phyloP scores from a whole-genome alignment of 2,888 invertebrate genomes.

The Meiosimyza decipiens region DNA sequence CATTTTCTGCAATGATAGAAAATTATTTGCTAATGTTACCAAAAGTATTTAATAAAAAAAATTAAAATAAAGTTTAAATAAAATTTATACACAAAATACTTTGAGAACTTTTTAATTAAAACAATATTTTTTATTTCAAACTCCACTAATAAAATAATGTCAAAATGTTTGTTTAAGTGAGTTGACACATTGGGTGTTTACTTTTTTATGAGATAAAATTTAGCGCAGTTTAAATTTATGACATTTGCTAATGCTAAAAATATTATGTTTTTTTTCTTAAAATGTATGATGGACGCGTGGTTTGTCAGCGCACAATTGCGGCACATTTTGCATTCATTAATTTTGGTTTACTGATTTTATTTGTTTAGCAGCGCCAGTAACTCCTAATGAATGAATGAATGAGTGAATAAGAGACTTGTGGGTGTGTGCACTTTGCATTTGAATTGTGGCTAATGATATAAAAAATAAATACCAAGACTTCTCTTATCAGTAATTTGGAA shows the following conservation, averaged over 20 bases:
- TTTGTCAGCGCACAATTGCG: no score
- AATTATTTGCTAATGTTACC: not conserved
- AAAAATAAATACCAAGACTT: not conserved
- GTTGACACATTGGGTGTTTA: no score
- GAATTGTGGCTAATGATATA: not conserved
- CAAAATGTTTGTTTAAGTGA: no score
- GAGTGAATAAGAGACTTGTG: no score
- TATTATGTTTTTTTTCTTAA: not conserved
- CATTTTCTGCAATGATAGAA: slow-evolving; percentile 76
- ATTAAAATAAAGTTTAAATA: slow-evolving; percentile 8
- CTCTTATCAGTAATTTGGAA: not conserved
- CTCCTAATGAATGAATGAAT: slow-evolving; percentile 16
- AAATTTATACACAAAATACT: slow-evolving; percentile 7
- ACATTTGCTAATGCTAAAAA: no score
- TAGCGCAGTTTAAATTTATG: no score
- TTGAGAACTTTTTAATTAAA: slow-evolving; percentile 1
- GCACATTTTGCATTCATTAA: no score
- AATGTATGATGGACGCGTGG: no score
- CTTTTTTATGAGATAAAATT: no score
- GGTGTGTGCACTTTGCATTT: not conserved
- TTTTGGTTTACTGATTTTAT: not conserved
- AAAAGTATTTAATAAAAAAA: slow-evolving; percentile 23
- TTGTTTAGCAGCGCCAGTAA: not conserved
- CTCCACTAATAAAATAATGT: no score
- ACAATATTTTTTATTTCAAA: no score